phyloP scores from a whole-genome alignment of 2,113 vertebrate species.

The Hyperoodon ampullatus region DNA sequence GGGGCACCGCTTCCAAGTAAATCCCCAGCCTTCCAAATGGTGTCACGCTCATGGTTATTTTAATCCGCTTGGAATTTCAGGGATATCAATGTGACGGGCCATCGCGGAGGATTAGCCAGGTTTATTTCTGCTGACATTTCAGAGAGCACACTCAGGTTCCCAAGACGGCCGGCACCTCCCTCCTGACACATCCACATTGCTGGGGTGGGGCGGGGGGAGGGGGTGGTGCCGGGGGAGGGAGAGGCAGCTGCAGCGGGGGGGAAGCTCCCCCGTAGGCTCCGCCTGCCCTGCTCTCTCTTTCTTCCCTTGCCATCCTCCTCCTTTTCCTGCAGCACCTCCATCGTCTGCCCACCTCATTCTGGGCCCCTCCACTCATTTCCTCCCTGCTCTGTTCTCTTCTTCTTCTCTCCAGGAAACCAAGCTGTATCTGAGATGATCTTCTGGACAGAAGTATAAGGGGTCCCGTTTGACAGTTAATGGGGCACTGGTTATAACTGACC shows the following conservation, averaged over 20 bases:
- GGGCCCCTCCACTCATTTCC: neutral
- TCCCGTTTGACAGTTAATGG: neutral
- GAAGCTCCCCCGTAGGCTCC: neutral
- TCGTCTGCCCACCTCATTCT: neutral
- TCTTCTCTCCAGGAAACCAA: neutral
- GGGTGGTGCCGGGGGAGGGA: rapidly evolving
- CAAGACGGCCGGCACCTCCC: neutral
- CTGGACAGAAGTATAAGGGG: neutral
- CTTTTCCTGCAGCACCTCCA: rapidly evolving
- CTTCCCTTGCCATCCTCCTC: rapidly evolving
- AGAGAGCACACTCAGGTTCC: constrained; percentile 57
- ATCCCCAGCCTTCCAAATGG: constrained; percentile 82
- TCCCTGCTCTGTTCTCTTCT: neutral
- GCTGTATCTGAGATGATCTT: neutral
- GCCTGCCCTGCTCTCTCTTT: neutral
- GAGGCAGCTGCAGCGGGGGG: neutral
- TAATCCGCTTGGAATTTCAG: constrained; percentile 83
- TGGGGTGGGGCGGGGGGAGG: neutral
- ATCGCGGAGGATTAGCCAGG: constrained; percentile 81
- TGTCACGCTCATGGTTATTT: constrained; percentile 81
- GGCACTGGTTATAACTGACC: neutral
- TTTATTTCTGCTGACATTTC: constrained; percentile 83
- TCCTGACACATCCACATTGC: rapidly evolving
- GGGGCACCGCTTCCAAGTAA: constrained; percentile 85
- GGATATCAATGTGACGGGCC: constrained; percentile 85